Conservation (phyloP, 1,140 invertebrate species). For the Aphelenchoides fujianensis region DNA sequence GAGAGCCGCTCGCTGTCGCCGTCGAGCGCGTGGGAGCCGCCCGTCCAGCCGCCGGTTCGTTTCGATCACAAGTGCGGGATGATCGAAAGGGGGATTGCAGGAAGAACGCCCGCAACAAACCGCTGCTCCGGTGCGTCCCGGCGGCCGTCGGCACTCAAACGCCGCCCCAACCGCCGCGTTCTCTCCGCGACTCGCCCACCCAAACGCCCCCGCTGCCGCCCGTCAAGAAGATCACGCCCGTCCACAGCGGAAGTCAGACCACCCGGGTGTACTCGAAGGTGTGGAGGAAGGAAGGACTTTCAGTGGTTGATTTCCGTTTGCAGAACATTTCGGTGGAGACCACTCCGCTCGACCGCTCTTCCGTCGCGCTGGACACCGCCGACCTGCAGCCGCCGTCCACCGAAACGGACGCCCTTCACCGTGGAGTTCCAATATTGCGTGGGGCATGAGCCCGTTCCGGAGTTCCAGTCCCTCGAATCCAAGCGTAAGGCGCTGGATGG, state of each 20-base stretch:
- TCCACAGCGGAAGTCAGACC: slow-evolving; percentile 12
- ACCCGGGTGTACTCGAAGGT: background rate
- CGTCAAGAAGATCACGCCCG: background rate
- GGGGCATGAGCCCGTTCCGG: slow-evolving; percentile 41
- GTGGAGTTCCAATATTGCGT: slow-evolving; percentile 48
- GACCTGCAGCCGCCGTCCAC: slow-evolving; percentile 25
- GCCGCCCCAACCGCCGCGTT: background rate
- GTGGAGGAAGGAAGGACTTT: no score
- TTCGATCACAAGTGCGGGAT: background rate
- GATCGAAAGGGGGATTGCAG: no score
- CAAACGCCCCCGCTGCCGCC: background rate
- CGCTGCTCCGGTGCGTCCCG: background rate
- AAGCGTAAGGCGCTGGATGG: no score
- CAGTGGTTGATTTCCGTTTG: no score
- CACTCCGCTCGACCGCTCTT: background rate
- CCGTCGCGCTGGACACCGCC: slow-evolving; percentile 17
- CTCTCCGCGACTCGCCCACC: background rate
- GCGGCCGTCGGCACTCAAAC: background rate
- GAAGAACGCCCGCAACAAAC: no score
- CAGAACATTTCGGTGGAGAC: slow-evolving; percentile 21
- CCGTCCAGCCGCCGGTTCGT: background rate
- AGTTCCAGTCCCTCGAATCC: background rate
- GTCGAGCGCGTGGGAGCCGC: background rate
- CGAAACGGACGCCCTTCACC: slow-evolving; percentile 10
- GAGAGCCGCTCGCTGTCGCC: slow-evolving; percentile 10